Conservation (phyloP, 1,140 invertebrate species). For the Epicauta chinensis region DNA sequence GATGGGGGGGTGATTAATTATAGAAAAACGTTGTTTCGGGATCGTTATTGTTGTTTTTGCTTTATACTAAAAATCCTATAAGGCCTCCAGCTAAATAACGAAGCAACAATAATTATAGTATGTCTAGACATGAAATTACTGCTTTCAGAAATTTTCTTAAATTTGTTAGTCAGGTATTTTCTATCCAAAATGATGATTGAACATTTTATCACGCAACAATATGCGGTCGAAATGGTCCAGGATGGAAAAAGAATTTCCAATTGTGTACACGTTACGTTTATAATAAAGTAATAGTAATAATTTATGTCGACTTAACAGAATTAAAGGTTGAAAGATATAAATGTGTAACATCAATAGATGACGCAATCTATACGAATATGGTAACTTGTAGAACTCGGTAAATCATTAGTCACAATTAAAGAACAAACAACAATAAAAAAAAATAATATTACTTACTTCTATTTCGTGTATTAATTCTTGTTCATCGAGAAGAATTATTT, state of each 20-base stretch:
- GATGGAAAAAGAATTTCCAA: neutral
- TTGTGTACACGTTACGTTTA: too few species aligned
- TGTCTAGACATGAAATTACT: constrained; percentile 14
- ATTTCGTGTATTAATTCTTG: constrained; percentile 59
- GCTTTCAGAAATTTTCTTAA: constrained; percentile 13
- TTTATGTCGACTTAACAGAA: too few species aligned
- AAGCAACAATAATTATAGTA: constrained; percentile 9
- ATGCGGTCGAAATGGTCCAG: neutral
- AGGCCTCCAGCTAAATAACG: too few species aligned
- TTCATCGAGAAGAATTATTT: constrained; percentile 59
- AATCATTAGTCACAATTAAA: too few species aligned
- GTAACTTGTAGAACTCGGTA: neutral
- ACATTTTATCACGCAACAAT: constrained; percentile 16
- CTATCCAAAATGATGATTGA: neutral
- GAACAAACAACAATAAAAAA: too few species aligned
- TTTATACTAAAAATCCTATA: too few species aligned
- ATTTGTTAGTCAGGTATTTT: constrained; percentile 14
- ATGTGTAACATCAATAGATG: neutral
- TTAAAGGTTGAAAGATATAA: too few species aligned
- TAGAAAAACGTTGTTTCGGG: neutral
- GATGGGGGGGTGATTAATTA: neutral
- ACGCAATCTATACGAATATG: constrained; percentile 7
- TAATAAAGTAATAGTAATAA: too few species aligned
- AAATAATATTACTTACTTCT: constrained; percentile 24
- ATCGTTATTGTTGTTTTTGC: neutral